Evolutionary conservation across 2,797 vertebrate species (phyloP), one percentile per base, ranked within the genome.

Genomic region (Lepus oiostolus): DNA sequence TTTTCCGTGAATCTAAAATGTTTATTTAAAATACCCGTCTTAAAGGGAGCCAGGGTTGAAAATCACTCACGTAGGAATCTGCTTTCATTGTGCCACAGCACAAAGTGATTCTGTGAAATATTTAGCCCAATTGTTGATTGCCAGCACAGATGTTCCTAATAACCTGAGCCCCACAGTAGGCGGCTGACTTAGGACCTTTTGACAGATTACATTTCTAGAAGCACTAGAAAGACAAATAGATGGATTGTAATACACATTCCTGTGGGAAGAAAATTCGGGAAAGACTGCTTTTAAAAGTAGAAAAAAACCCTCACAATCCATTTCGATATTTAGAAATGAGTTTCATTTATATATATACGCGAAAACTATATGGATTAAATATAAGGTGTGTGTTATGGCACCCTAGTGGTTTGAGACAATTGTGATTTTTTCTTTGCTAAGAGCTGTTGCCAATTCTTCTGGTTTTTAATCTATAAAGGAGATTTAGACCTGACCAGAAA

Each of bases 241-340:
- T 5, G 74, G 70, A 35, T 4, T 30, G 10, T 38, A 76, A 86
- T 83, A 80, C 35, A 80, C 22, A 17, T 85, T 83, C 79, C 35
- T 85, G 24, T 71, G 87, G 79, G 47, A 75, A 84, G 82, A 92
- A 75, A 88, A 79, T 83, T 92, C 14, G 67, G 91, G 70, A 82
- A 90, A 52, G 62, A 87, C 26, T 89, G 24, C 10, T 91, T 89
- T 80, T 24, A 30, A 89, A 62, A 80, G n/a, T 38, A 84, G 10
- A 22, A 88, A 70, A 88, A 38, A 85, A 58, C 28, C 42, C 19
- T 42, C 14, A 75, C 24, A 82, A 87, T 21, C 35, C 28, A 74
- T 94, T 72, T 80, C 35, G 52, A 71, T 83, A 21, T 86, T 83
- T 79, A 94, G 54, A 75, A 86, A 80, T 71, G 70, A 14, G 16